Conservation (phyloP, 2,888 invertebrate species). For the Amitus sp. region DNA sequence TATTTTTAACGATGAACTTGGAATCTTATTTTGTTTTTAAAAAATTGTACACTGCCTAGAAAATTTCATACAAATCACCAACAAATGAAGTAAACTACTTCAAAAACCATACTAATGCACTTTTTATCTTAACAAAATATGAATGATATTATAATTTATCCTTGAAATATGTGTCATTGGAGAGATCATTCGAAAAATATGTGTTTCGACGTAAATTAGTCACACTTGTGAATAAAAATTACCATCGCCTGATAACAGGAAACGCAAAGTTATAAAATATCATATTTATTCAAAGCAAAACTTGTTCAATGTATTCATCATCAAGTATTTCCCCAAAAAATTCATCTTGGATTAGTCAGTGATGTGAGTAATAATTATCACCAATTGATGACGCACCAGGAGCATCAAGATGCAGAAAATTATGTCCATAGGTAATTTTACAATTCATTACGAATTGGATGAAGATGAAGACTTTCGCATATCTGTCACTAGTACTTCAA, state of each 20-base stretch:
- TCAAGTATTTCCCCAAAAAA: slow-evolving; percentile 6
- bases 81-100: too few species aligned
- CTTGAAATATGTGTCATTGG: too few species aligned
- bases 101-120: too few species aligned
- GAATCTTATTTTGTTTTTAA: too few species aligned
- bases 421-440: not conserved
- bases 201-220: too few species aligned
- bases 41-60: not conserved
- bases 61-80: too few species aligned
- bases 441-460: not conserved
- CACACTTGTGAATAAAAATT: too few species aligned
- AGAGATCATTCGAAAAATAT: too few species aligned
- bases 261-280: not conserved
- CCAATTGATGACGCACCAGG: not conserved
- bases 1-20: too few species aligned
- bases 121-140: too few species aligned
- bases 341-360: not conserved
- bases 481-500: not conserved
- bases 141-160: too few species aligned
- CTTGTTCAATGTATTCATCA: slow-evolving; percentile 1
- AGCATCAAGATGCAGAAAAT: slow-evolving; percentile 2
- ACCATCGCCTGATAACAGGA: not conserved
- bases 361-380: not conserved
- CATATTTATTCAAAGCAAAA: slow-evolving; percentile 3
- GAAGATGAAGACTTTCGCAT: not conserved